These are phyloP conservation scores for Sepioteuthis lessoniana DNA, from an alignment of 2,888 invertebrate species.

Conservation along the genomic window DNA sequence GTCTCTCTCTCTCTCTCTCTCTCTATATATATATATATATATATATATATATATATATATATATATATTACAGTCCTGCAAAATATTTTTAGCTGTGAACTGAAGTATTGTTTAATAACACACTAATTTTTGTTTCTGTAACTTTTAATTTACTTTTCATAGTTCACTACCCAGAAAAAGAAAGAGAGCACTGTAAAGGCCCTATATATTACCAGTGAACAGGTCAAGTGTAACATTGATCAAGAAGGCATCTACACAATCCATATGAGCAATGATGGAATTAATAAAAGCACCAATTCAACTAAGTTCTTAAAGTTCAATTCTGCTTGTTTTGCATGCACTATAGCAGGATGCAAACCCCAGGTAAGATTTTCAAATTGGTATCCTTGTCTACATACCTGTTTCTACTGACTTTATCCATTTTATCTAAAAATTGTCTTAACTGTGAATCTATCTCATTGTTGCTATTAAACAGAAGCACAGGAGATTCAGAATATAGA, in stretches of 20 bases:
- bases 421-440: too few relatives aligned
- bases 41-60: too few relatives aligned
- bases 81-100: too few relatives aligned
- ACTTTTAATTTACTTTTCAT: neutral
- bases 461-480: too few relatives aligned
- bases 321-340: slow-evolving; percentile 54
- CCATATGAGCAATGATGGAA: slow-evolving; percentile 54
- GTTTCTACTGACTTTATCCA: too few relatives aligned
- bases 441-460: too few relatives aligned
- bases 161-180: neutral
- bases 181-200: neutral
- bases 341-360: slow-evolving; percentile 49
- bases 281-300: neutral
- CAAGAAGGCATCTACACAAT: slow-evolving; percentile 49
- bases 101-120: neutral
- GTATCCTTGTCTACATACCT: neutral
- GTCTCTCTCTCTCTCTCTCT: too few relatives aligned
- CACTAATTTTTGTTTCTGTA: neutral
- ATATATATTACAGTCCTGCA: too few relatives aligned
- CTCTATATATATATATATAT: too few relatives aligned
- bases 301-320: slow-evolving; percentile 54
- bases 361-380: slow-evolving; percentile 52
- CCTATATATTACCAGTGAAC: slow-evolving; percentile 52
- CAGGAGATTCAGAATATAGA: too few relatives aligned
- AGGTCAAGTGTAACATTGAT: slow-evolving; percentile 51